Evolutionary conservation across 2,888 invertebrate species (phyloP), one percentile per base, ranked within the genome.

Genomic region (Lottia gigantea): DNA sequence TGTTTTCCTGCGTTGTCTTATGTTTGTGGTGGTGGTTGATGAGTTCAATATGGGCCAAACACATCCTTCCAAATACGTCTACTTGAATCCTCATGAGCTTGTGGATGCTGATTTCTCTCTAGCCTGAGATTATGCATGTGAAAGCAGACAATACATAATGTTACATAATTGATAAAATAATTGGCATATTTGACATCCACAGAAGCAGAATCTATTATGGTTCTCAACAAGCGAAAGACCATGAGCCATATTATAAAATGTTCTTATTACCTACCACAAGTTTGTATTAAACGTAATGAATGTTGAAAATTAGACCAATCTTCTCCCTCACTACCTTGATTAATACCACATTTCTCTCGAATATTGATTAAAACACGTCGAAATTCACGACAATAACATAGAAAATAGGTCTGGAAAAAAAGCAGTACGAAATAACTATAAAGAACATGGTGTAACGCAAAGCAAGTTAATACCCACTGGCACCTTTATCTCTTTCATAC

Each of bases 361-460:
- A 94, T 90, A 86, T 93, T 92, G 40, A 92, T 89, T 72, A 93
- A 90, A 0, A 92, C 92, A 25, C 91, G 90, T 72, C 91, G 90
- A 79, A 92, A 93, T 81, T 93, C 92, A 74, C 92, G 92, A 46
- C 92, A 88, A 83, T 93, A 93, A 71, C 90, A 91, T 67, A 90
- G 90, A 67, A 94, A 91, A 76, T 92, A 93, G 71, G 89, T 90
- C 91, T 91, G 80, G 14, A 72, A 67, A 67, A 65, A 61, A 40
- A 55, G 7, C 40, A 40, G 11, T 11, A 40, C 7, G 31, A 31
- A 31, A 6, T 31, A 31, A n/a, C n/a, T n/a, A n/a, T n/a, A n/a
- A n/a, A n/a, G n/a, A n/a, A n/a, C n/a, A n/a, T n/a, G n/a, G n/a
- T n/a, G n/a, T n/a, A n/a, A n/a, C n/a, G n/a, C n/a, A n/a, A n/a